Percentiles rank a stretch among this genome's conserved stretches.
phyloP scores from a whole-genome alignment of 2,888 invertebrate species.

The Acanthococcus lagerstroemiae region DNA sequence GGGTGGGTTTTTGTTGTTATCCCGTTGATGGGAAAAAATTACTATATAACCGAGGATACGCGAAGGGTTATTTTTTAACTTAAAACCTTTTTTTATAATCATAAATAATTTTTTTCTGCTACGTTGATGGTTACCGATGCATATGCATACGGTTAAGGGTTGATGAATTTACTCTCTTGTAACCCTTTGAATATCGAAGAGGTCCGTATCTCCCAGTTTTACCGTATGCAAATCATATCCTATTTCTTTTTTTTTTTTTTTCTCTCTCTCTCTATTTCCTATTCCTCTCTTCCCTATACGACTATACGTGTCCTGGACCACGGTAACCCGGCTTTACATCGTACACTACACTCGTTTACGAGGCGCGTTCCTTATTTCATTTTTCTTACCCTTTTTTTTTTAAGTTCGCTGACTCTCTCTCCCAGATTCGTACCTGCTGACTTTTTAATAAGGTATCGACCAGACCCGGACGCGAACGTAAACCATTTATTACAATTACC shows the following conservation, averaged over 20 bases:
- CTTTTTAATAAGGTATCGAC: slow-evolving; percentile 27
- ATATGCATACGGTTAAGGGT: slow-evolving; percentile 30
- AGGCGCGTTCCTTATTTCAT: background rate
- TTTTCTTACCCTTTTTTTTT: background rate
- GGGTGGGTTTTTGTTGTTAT: slow-evolving; percentile 30
- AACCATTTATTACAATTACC: slow-evolving; percentile 26
- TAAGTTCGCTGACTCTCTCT: too few species aligned
- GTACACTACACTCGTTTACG: background rate
- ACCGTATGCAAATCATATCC: slow-evolving; percentile 29
- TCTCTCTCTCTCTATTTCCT: background rate
- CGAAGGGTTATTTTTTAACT: slow-evolving; percentile 31
- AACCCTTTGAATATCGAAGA: slow-evolving; percentile 27
- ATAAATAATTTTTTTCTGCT: slow-evolving; percentile 29
- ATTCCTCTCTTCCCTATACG: background rate
- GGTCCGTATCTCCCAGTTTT: slow-evolving; percentile 20
- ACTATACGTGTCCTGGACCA: slow-evolving; percentile 22
- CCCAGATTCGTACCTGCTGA: slow-evolving; percentile 20
- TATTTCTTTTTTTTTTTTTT: slow-evolving; percentile 23
- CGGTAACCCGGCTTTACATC: slow-evolving; percentile 15
- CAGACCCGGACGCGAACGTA: slow-evolving; percentile 1
- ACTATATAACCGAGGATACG: slow-evolving; percentile 13
- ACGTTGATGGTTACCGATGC: slow-evolving; percentile 23
- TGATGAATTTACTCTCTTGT: slow-evolving; percentile 19
- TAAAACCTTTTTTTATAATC: slow-evolving; percentile 31
- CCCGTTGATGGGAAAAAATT: slow-evolving; percentile 31